Evolutionary conservation across 2,113 vertebrate genomes (phyloP).

Genomic region (chimpanzee (Pan troglodytes)): NHGRI_mPanTro3-v2.1_pri NC_072410.2:65257501-65258000

Average conservation of each 20-base stretch:
- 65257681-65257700: not conserved
- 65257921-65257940: not conserved
- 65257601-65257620: not conserved
- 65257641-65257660: not conserved
- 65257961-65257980: slow-evolving; percentile 28
- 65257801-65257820: not conserved
- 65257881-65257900: not conserved
- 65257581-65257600: not conserved
- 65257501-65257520: not conserved
- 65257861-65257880: not conserved
- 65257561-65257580: not conserved
- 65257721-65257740: not conserved
- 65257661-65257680: not conserved
- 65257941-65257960: not conserved
- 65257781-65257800: not conserved
- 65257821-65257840: not conserved
- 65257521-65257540: not conserved
- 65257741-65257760: not conserved
- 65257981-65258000: slow-evolving; percentile 13
- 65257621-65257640: not conserved
- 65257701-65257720: not conserved
- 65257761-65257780: slow-evolving; percentile 24
- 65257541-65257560: not conserved
- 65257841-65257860: not conserved
- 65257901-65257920: not conserved